Evolutionary conservation across 2,797 vertebrate species (phyloP), one percentile per base, ranked within the genome.

Genomic region (Macropus fuliginosus): DNA sequence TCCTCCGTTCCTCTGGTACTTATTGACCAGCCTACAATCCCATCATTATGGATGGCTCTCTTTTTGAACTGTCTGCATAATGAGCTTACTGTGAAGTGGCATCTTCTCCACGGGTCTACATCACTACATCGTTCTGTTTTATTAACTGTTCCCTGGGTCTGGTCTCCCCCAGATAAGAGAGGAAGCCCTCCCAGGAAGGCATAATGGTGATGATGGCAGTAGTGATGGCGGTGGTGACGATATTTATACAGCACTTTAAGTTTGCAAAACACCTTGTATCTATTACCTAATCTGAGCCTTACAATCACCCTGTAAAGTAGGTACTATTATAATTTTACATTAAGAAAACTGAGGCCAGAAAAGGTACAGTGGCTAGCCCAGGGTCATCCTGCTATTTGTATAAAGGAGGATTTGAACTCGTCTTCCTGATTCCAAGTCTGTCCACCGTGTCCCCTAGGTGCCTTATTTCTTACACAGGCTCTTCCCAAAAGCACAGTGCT

Each of bases 1-100:
- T 81, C 91, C 40, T 81, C 56, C 81, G 91, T 34, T 92, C 93
- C 90, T 31, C 90, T 93, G 93, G 96, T 92, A 92, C 94, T 3
- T 34, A 94, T 11, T 96, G 93, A 97, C 90, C 94, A 59, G 34
- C 52, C 31, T 40, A 54, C 93, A 87, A 87, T 46, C 74, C 21
- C 3, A 12, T n/a, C n/a, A 81, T 40, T 81, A 21, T 50, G 40
- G 40, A 27, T 16, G 40, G 0, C 50, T 87, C 74, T 94, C 95
- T 57, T 92, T 90, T 87, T 93, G 96, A 96, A 96, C 91, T 3
- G 94, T 94, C 91, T 92, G 92, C 94, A 97, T 95, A 96, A 94
- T 95, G 28, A 93, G 96, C 92, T 89, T 93, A 81, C 52, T 93
- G 55, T 93, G 55, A 27, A 1, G 91, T 29, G 29, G 12, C 55